A percentile compares a stretch with the other conserved stretches of the same genome.
Evolutionary conservation across 1,140 invertebrate genomes (phyloP).

Genomic region (Eumaeus atala): DNA sequence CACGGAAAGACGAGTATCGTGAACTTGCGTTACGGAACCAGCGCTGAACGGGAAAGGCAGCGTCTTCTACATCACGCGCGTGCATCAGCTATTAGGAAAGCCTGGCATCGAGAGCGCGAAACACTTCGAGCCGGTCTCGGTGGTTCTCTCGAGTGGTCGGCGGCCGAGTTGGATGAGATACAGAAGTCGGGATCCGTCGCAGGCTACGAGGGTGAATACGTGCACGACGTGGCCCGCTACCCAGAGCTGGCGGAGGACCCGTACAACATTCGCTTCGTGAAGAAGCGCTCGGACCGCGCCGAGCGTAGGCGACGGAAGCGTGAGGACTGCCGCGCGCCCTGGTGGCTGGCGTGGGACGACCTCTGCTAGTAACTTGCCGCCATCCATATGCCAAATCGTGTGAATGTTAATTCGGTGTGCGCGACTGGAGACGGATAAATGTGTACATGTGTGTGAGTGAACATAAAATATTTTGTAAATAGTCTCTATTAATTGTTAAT

Average conservation of each 20-base stretch:
- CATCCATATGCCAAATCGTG: constrained; percentile 69
- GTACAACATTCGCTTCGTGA: constrained; percentile 92
- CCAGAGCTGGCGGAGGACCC: constrained; percentile 96
- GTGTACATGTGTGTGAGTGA: constrained; percentile 40
- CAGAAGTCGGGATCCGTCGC: constrained; percentile 86
- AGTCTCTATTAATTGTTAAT: constrained; percentile 74
- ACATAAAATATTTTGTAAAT: constrained; percentile 68
- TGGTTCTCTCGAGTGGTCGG: constrained; percentile 83
- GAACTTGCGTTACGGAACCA: constrained; percentile 92
- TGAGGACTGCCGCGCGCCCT: constrained; percentile 47
- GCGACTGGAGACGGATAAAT: constrained; percentile 52
- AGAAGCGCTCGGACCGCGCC: constrained; percentile 80
- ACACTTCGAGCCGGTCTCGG: constrained; percentile 84
- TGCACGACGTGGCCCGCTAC: constrained; percentile 90
- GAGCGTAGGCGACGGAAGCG: constrained; percentile 80
- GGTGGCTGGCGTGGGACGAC: constrained; percentile 61
- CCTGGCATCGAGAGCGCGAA: constrained; percentile 93
- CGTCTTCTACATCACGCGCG: constrained; percentile 92
- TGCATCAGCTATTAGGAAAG: constrained; percentile 87
- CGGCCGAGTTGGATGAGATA: constrained; percentile 90
- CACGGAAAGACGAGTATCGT: constrained; percentile 88
- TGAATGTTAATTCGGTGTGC: constrained; percentile 54
- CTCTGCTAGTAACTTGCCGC: constrained; percentile 65
- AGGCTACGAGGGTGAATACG: constrained; percentile 92
- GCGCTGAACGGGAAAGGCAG: constrained; percentile 89